phyloP scores from a whole-genome alignment of 2,113 vertebrate genomes.

The Piprites chloris region DNA sequence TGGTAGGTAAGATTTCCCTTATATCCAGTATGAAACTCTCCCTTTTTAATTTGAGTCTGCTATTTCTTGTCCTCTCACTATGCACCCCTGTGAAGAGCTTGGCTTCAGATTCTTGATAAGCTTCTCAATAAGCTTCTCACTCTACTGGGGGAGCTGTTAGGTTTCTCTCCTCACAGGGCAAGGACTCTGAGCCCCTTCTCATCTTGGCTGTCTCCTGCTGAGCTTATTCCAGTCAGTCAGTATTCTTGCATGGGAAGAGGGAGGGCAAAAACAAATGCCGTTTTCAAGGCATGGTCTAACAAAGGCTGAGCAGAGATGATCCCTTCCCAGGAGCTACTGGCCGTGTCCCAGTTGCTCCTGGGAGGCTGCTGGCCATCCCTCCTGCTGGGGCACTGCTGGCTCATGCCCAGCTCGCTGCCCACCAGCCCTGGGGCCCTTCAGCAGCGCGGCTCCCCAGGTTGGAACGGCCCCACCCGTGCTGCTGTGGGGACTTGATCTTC shows the following conservation, averaged over 20 bases:
- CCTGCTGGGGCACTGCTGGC: background rate
- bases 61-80: background rate
- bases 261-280: background rate
- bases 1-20: background rate
- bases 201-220: background rate
- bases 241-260: background rate
- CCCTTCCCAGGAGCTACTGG: accelerated
- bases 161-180: background rate
- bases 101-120: background rate
- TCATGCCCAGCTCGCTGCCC: background rate
- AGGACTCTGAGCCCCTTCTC: too few species aligned
- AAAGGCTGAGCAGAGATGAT: background rate
- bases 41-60: background rate
- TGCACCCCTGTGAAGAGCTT: background rate
- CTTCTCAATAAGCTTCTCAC: background rate
- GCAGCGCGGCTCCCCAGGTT: background rate
- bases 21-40: background rate
- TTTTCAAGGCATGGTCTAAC: background rate
- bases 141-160: background rate
- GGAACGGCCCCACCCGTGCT: background rate
- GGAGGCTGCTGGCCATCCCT: accelerated
- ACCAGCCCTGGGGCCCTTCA: too few species aligned
- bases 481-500: background rate
- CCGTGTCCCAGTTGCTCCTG: accelerated
- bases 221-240: background rate